Percentiles rank a stretch among this genome's conserved stretches.
Conservation (phyloP, 37 sponge, comb jelly and placozoan species). For the Trichoplax adhaerens region DNA sequence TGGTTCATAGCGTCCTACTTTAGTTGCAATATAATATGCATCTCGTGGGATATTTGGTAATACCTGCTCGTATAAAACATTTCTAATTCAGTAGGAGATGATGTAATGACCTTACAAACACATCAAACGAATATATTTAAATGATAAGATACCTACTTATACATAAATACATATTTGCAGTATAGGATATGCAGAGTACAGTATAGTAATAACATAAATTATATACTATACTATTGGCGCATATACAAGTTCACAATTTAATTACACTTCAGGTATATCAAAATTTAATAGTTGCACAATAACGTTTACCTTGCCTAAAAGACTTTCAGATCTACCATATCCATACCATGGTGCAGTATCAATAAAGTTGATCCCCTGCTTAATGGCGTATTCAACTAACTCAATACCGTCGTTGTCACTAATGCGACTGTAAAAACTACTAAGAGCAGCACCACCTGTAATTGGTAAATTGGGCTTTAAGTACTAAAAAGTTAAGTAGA, state of each 20-base stretch:
- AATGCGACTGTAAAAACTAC: conserved; percentile 46
- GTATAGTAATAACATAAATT: background rate
- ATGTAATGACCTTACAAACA: background rate
- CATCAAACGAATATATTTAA: background rate
- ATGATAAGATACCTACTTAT: conserved; percentile 7
- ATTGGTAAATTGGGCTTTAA: background rate
- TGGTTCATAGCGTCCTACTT: conserved; percentile 62
- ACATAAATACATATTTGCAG: conserved; percentile 11
- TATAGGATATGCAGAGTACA: background rate
- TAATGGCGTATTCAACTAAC: conserved; percentile 21
- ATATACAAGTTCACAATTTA: background rate
- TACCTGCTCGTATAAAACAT: background rate
- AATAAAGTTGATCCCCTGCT: conserved; percentile 65
- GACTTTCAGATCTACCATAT: conserved; percentile 58
- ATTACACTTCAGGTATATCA: conserved; percentile 13
- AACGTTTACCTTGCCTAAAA: conserved; percentile 41
- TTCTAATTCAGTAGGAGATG: background rate
- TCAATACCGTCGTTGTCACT: conserved; percentile 17
- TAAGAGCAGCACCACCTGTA: conserved; percentile 54
- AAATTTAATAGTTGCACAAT: conserved; percentile 2
- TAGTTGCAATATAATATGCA: conserved; percentile 55
- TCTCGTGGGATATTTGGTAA: conserved; percentile 39
- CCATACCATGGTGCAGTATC: conserved; percentile 93
- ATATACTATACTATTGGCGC: background rate
- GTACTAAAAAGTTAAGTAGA: background rate